phyloP scores from a whole-genome alignment of 2,797 vertebrate species.

The Phalanger gymnotis region DNA sequence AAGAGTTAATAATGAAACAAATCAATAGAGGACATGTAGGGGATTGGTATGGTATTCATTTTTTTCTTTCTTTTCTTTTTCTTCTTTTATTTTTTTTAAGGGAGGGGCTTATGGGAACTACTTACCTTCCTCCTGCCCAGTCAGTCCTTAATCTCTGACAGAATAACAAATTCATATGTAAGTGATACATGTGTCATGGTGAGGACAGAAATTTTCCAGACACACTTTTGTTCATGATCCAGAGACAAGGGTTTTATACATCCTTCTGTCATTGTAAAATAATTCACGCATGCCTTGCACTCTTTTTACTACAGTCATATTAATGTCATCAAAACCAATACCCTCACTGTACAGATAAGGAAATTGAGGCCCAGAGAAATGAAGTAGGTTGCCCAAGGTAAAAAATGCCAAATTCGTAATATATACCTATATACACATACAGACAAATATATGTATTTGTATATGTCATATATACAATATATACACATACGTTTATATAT shows the following conservation, averaged over 20 bases:
- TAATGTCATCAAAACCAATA: neutral
- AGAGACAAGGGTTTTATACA: neutral
- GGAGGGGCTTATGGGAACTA: neutral
- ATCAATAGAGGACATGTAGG: neutral
- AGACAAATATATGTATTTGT: neutral
- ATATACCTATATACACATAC: neutral
- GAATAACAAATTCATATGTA: neutral
- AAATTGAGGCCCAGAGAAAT: neutral
- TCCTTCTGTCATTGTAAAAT: neutral
- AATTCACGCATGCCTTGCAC: neutral
- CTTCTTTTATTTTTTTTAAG: too few species aligned
- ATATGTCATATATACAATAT: too few species aligned
- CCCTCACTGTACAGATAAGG: neutral
- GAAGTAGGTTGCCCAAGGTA: neutral
- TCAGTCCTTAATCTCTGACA: neutral
- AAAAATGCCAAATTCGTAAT: neutral
- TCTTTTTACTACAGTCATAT: neutral
- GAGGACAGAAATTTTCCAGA: neutral
- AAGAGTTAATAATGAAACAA: neutral
- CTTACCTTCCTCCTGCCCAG: neutral
- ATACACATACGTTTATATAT: too few species aligned
- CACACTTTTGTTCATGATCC: neutral
- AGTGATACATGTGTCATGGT: neutral
- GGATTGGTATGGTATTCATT: neutral
- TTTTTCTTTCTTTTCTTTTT: neutral